A percentile compares a stretch with the other conserved stretches of the same genome.
Evolutionary conservation across 2,797 vertebrate genomes (phyloP).

Genomic region (Xiphophorus birchmanni): DNA sequence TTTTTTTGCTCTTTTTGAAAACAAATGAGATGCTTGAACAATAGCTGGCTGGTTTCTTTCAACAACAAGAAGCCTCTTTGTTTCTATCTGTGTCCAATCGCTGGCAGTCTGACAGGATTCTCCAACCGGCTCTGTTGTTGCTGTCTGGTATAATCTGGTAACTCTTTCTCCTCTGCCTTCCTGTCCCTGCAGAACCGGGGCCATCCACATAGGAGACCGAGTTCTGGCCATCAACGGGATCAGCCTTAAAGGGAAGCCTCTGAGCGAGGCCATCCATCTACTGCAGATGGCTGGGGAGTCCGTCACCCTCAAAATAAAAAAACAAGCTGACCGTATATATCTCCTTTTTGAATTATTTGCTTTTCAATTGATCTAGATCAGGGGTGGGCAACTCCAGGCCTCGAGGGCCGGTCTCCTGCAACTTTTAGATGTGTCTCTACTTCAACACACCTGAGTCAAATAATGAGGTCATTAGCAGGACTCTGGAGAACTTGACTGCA

Average conservation of each 20-base stretch:
- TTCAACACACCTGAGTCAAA: too few relatives aligned
- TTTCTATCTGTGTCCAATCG: slow-evolving; percentile 28
- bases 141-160: slow-evolving; percentile 55
- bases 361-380: not conserved
- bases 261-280: slow-evolving; percentile 97
- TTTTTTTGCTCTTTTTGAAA: not conserved
- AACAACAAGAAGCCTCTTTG: slow-evolving; percentile 63
- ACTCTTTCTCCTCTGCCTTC: slow-evolving; percentile 48
- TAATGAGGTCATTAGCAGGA: too few relatives aligned
- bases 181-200: slow-evolving; percentile 87
- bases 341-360: not conserved
- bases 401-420: too few relatives aligned
- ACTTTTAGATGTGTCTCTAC: too few relatives aligned
- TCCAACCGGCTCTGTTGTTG: slow-evolving; percentile 18
- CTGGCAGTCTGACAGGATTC: slow-evolving; percentile 55
- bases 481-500: too few relatives aligned
- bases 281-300: slow-evolving; percentile 97
- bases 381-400: too few relatives aligned
- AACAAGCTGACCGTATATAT: slow-evolving; percentile 87
- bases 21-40: slow-evolving; percentile 46
- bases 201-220: slow-evolving; percentile 94
- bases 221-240: slow-evolving; percentile 95
- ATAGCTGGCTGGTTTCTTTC: slow-evolving; percentile 48
- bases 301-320: slow-evolving; percentile 97
- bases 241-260: slow-evolving; percentile 95